phyloP scores from a whole-genome alignment of 2,888 invertebrate genomes.

The Melanotus villosus region DNA sequence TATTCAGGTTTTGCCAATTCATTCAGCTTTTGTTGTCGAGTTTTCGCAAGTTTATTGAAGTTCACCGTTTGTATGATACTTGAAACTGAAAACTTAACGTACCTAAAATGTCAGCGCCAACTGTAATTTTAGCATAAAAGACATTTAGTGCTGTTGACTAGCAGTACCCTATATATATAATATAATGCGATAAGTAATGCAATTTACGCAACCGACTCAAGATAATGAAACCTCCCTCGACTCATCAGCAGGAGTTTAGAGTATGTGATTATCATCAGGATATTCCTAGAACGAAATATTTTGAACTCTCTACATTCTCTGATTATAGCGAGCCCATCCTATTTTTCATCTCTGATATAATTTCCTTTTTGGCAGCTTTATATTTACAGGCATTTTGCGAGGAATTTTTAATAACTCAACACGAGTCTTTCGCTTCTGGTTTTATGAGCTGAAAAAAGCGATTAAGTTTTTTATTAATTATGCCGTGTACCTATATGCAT shows the following conservation, averaged over 20 bases:
- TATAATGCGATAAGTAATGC: constrained; percentile 18
- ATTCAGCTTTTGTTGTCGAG: too few species aligned
- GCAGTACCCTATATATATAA: constrained; percentile 4
- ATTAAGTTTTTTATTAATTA: constrained; percentile 4
- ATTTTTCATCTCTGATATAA: background rate
- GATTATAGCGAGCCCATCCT: background rate
- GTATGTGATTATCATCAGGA: constrained; percentile 7
- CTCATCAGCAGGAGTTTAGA: constrained; percentile 21
- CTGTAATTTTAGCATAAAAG: background rate
- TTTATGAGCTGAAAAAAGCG: background rate
- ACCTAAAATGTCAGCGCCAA: background rate
- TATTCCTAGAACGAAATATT: background rate
- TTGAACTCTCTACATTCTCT: background rate
- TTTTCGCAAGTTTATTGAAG: too few species aligned
- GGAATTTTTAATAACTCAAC: constrained; percentile 6
- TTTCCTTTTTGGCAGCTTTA: background rate
- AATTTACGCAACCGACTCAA: constrained; percentile 16
- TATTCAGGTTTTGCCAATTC: too few species aligned
- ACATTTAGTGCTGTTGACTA: constrained; percentile 1
- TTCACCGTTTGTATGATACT: background rate
- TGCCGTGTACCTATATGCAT: too few species aligned
- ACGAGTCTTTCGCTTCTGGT: background rate
- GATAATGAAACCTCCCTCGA: constrained; percentile 18
- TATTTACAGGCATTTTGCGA: background rate
- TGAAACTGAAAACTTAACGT: background rate